Evolutionary conservation across 2,113 vertebrate species (phyloP).

Genomic region (Chelonoidis abingdonii): DNA sequence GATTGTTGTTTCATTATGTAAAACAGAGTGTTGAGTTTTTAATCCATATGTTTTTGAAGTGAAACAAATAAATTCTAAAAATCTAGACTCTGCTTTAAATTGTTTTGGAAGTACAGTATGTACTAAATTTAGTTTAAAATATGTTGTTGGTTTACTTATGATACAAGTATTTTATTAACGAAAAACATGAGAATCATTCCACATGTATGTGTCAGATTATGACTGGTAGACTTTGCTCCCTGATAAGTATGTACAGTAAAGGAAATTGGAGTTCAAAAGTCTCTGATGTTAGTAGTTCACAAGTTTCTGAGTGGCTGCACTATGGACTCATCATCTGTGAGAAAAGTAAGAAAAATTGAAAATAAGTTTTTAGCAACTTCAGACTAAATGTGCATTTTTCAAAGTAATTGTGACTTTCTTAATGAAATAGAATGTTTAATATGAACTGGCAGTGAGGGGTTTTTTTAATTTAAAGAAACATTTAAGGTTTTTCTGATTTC

Average conservation of each 20-base stretch:
- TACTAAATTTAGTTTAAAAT: neutral
- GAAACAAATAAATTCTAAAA: conserved; percentile 44
- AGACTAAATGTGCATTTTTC: neutral
- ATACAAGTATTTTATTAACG: conserved; percentile 18
- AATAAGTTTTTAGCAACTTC: neutral
- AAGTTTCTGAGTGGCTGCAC: neutral
- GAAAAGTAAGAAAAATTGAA: conserved; percentile 39
- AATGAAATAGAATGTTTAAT: neutral
- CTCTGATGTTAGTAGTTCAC: neutral
- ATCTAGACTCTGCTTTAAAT: neutral
- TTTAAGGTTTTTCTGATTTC: neutral
- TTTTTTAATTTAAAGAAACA: neutral
- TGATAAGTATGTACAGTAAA: neutral
- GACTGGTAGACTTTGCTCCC: conserved; percentile 64
- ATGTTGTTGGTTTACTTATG: neutral
- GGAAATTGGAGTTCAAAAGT: conserved; percentile 54
- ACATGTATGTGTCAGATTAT: neutral
- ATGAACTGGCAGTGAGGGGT: neutral
- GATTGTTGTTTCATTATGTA: neutral
- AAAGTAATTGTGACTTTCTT: neutral
- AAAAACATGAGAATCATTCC: conserved; percentile 37
- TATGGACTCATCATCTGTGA: neutral
- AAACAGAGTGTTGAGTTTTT: conserved; percentile 10
- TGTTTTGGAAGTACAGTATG: neutral
- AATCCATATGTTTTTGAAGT: conserved; percentile 23